phyloP scores from a whole-genome alignment of 2,888 invertebrate genomes.

The Polia nebulosa region DNA sequence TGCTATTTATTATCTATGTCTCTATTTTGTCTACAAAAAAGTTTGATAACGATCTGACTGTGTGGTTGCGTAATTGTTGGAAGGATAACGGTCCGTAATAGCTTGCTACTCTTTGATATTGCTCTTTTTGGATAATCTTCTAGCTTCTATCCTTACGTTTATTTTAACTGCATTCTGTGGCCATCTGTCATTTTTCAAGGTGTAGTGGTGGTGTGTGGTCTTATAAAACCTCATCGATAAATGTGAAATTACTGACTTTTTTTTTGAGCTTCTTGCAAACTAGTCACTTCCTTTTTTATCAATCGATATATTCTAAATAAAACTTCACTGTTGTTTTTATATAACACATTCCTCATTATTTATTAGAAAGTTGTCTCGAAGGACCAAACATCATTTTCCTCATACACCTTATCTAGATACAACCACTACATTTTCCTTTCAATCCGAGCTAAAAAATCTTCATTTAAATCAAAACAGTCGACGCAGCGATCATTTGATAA shows the following conservation, averaged over 20 bases:
- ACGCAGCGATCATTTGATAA: slow-evolving; percentile 66
- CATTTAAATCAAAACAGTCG: slow-evolving; percentile 61
- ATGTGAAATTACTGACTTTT: not conserved
- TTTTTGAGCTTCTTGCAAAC: not conserved
- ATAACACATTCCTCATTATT: not conserved
- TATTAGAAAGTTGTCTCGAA: not conserved
- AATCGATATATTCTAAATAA: not conserved
- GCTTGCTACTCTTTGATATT: slow-evolving; percentile 3
- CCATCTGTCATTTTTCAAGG: not conserved
- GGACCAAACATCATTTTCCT: slow-evolving; percentile 14
- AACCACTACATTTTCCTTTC: slow-evolving; percentile 33
- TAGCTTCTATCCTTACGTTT: no score
- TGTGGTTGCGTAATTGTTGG: slow-evolving; percentile 24
- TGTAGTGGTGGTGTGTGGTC: no score
- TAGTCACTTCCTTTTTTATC: not conserved
- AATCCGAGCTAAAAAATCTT: slow-evolving; percentile 35
- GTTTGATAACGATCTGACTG: slow-evolving; percentile 48
- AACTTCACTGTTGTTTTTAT: not conserved
- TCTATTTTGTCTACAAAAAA: slow-evolving; percentile 58
- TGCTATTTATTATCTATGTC: slow-evolving; percentile 70
- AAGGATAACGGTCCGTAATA: slow-evolving; percentile 6
- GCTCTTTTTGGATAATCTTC: not conserved
- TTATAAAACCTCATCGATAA: no score
- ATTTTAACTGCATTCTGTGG: not conserved
- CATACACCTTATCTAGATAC: not conserved